Conservation (phyloP, 2,113 vertebrate genomes). For the Paracanthobrama guichenoti region DNA sequence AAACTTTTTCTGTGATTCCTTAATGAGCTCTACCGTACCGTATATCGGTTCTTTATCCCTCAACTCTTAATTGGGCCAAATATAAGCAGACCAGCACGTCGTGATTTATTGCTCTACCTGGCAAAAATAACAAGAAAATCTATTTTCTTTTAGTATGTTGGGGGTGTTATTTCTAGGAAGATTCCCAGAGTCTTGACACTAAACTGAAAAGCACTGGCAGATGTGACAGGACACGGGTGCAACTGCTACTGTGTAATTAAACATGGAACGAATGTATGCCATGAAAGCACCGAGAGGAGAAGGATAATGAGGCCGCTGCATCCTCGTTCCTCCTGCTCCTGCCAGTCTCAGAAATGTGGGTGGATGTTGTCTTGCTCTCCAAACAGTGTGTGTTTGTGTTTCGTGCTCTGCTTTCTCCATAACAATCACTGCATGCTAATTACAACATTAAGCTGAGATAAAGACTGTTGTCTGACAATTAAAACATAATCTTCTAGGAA, state of each 20-base stretch:
- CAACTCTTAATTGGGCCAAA: slow-evolving; percentile 31
- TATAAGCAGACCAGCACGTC: background rate
- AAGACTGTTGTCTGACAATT: slow-evolving; percentile 32
- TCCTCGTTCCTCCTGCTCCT: slow-evolving; percentile 19
- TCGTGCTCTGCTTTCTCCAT: slow-evolving; percentile 21
- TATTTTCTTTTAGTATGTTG: slow-evolving; percentile 19
- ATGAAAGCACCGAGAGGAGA: background rate
- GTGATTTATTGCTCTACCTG: slow-evolving; percentile 38
- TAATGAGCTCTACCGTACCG: background rate
- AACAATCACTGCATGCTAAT: slow-evolving; percentile 28
- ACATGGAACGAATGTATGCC: background rate
- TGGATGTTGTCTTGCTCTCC: slow-evolving; percentile 34
- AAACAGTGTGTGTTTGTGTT: slow-evolving; percentile 29
- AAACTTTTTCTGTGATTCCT: background rate
- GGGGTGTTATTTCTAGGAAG: background rate
- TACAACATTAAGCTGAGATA: slow-evolving; percentile 28
- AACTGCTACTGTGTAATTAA: slow-evolving; percentile 24
- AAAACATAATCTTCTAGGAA: slow-evolving; percentile 25
- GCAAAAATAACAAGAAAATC: slow-evolving; percentile 38
- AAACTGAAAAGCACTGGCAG: slow-evolving; percentile 51
- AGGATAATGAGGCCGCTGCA: slow-evolving; percentile 6
- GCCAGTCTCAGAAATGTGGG: slow-evolving; percentile 28
- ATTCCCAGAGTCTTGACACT: background rate
- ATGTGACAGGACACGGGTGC: slow-evolving; percentile 12
- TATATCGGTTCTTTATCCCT: background rate